phyloP scores from a whole-genome alignment of 2,888 invertebrate genomes.

The Glaucopsyche alexis region DNA sequence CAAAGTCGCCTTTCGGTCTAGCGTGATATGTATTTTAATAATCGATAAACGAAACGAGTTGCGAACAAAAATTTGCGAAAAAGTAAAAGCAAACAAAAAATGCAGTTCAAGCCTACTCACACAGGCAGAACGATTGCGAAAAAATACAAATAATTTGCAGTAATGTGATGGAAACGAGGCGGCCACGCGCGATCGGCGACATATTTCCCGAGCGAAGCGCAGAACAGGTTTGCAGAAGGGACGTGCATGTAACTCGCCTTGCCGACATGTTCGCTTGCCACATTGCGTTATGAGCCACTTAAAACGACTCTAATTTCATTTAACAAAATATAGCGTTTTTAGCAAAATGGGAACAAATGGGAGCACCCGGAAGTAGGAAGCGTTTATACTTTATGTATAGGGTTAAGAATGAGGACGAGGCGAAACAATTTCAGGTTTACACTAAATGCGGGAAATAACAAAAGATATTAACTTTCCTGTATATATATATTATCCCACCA shows the following conservation, averaged over 20 bases:
- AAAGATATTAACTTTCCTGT: no score
- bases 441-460: no score
- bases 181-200: constrained; percentile 69
- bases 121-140: constrained; percentile 39
- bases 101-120: constrained; percentile 30
- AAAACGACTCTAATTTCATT: constrained; percentile 45
- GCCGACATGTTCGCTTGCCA: constrained; percentile 58
- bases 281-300: constrained; percentile 62
- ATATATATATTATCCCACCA: no score
- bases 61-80: constrained; percentile 24
- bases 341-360: not conserved
- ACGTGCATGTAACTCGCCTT: constrained; percentile 54
- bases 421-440: no score
- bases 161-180: constrained; percentile 60
- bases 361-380: not conserved
- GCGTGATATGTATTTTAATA: constrained; percentile 11
- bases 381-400: not conserved
- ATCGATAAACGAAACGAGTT: constrained; percentile 4
- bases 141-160: constrained; percentile 56
- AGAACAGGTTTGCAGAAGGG: constrained; percentile 66
- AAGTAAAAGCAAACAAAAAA: constrained; percentile 29
- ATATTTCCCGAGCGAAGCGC: constrained; percentile 69
- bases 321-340: constrained; percentile 29
- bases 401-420: not conserved
- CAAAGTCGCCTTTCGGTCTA: constrained; percentile 19